Conservation (phyloP, 2,888 invertebrate species). For the Megamerina dolium region DNA sequence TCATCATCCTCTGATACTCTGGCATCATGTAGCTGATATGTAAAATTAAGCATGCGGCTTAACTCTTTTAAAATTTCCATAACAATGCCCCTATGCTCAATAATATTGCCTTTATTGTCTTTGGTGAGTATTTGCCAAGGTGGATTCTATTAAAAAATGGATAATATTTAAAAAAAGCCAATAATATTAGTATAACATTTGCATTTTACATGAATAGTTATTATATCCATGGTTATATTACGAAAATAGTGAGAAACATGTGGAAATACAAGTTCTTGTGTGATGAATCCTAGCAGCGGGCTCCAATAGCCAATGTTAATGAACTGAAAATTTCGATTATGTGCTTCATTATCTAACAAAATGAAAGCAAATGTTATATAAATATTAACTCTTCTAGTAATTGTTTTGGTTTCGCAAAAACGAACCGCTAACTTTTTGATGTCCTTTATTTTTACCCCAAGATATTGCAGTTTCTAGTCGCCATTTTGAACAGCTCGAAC, state of each 20-base stretch:
- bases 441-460: constrained; percentile 52
- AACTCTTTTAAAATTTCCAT: constrained; percentile 76
- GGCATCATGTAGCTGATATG: constrained; percentile 46
- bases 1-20: constrained; percentile 20
- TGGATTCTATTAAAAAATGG: constrained; percentile 61
- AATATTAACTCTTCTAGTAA: not conserved
- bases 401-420: not conserved
- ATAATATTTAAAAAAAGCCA: not conserved
- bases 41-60: constrained; percentile 72
- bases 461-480: constrained; percentile 54
- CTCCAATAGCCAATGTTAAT: constrained; percentile 67
- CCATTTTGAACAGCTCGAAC: constrained; percentile 57
- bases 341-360: constrained; percentile 4
- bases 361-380: not conserved
- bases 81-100: constrained; percentile 63
- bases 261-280: constrained; percentile 69
- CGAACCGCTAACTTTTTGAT: constrained; percentile 24
- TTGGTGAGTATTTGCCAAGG: constrained; percentile 74
- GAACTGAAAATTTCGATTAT: constrained; percentile 38
- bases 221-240: constrained; percentile 63
- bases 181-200: not conserved
- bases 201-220: constrained; percentile 68
- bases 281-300: constrained; percentile 61
- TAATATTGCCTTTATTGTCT: constrained; percentile 51
- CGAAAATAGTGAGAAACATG: constrained; percentile 75